Evolutionary conservation across 2,888 invertebrate genomes (phyloP).

Genomic region (Carcina quercana): DNA sequence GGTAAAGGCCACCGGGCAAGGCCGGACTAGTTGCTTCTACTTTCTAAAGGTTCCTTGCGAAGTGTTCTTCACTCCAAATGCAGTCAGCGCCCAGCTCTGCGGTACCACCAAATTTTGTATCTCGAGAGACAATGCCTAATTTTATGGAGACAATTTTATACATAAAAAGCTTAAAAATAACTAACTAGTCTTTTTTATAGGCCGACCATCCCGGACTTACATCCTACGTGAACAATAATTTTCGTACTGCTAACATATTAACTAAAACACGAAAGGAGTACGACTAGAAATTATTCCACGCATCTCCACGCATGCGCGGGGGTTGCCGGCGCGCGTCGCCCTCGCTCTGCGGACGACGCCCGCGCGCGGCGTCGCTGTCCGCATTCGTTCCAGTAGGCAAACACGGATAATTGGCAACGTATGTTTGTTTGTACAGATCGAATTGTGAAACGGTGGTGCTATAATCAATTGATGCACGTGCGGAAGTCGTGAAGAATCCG

Average conservation of each 20-base stretch:
- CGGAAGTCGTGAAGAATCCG: too few species aligned
- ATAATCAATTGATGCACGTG: too few species aligned
- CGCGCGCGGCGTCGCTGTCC: background rate
- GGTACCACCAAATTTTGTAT: too few species aligned
- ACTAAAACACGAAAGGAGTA: constrained; percentile 66
- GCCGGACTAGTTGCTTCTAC: constrained; percentile 32
- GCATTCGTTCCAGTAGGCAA: background rate
- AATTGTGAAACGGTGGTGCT: too few species aligned
- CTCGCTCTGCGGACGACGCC: too few species aligned
- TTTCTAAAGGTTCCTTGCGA: constrained; percentile 25
- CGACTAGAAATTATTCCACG: constrained; percentile 60
- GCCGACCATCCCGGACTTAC: constrained; percentile 51
- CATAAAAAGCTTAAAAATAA: constrained; percentile 63
- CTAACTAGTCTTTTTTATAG: constrained; percentile 64
- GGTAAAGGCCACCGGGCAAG: constrained; percentile 32
- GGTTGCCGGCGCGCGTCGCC: too few species aligned
- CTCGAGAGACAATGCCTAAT: constrained; percentile 52
- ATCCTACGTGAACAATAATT: constrained; percentile 49
- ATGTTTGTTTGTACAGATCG: too few species aligned
- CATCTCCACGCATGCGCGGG: constrained; percentile 16
- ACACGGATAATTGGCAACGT: background rate
- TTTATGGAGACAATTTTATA: constrained; percentile 44
- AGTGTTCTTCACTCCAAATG: constrained; percentile 10
- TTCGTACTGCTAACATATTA: constrained; percentile 70
- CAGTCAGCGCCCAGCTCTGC: too few species aligned